Evolutionary conservation across 2,113 vertebrate genomes (phyloP).

Genomic region (Sander lucioperca): DNA sequence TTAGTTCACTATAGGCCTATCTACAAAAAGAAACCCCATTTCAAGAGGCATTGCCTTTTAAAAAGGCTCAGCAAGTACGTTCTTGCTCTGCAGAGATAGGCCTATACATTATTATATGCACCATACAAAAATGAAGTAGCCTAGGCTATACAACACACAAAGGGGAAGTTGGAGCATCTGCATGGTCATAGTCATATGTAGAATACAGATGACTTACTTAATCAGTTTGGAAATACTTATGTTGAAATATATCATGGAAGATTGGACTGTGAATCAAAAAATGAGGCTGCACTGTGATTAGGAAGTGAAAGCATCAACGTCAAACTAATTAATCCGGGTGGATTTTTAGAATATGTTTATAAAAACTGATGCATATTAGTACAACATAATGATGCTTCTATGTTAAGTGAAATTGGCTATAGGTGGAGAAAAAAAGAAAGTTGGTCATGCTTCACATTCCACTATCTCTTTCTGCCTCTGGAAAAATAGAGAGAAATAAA

Average conservation of each 20-base stretch:
- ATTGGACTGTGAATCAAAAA: too few relatives aligned
- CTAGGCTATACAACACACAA: not conserved
- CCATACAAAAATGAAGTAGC: not conserved
- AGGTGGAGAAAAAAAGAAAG: not conserved
- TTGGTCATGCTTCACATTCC: not conserved
- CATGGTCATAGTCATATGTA: not conserved
- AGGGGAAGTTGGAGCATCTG: not conserved
- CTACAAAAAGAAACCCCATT: too few relatives aligned
- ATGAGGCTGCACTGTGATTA: not conserved
- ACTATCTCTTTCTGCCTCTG: not conserved
- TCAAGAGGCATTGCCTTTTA: too few relatives aligned
- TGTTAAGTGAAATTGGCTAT: not conserved
- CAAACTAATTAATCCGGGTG: not conserved
- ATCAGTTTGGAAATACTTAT: not conserved
- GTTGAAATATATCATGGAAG: not conserved
- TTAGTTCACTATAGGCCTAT: too few relatives aligned
- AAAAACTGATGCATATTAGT: not conserved
- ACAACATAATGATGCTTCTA: not conserved
- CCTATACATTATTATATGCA: too few relatives aligned
- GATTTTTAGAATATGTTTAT: not conserved
- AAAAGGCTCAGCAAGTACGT: not conserved
- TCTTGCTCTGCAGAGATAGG: not conserved
- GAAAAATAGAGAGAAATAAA: not conserved
- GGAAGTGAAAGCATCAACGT: not conserved
- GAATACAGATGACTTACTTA: not conserved